Percentiles rank a stretch among this genome's conserved stretches.
Evolutionary conservation across 2,888 invertebrate species (phyloP).

Genomic region (Mesochorus sp.): DNA sequence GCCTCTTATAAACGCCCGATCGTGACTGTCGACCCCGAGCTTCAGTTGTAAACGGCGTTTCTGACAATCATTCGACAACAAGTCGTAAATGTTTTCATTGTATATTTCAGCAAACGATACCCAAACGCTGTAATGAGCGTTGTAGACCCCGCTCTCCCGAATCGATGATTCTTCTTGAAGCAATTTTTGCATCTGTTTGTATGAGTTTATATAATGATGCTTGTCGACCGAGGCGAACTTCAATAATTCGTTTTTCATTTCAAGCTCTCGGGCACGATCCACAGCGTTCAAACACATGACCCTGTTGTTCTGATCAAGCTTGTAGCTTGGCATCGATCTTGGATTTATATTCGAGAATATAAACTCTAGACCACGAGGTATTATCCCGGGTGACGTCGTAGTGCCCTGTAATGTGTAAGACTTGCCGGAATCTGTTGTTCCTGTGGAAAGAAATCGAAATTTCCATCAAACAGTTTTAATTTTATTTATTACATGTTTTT

Average conservation of each 20-base stretch:
- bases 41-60: slow-evolving; percentile 74
- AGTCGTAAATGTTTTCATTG: slow-evolving; percentile 94
- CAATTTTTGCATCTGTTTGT: slow-evolving; percentile 77
- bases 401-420: slow-evolving; percentile 92
- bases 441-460: slow-evolving; percentile 62
- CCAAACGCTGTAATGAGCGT: slow-evolving; percentile 85
- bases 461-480: no score
- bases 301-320: slow-evolving; percentile 74
- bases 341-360: slow-evolving; percentile 81
- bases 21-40: slow-evolving; percentile 73
- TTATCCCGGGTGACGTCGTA: slow-evolving; percentile 86
- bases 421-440: slow-evolving; percentile 96
- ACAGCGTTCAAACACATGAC: slow-evolving; percentile 68
- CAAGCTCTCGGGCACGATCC: slow-evolving; percentile 72
- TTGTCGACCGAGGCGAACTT: slow-evolving; percentile 74
- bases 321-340: slow-evolving; percentile 70
- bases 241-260: slow-evolving; percentile 74
- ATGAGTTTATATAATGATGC: slow-evolving; percentile 72
- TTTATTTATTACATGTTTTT: no score
- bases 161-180: slow-evolving; percentile 74
- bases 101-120: slow-evolving; percentile 96
- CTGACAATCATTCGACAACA: slow-evolving; percentile 84
- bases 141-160: slow-evolving; percentile 65
- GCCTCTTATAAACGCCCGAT: slow-evolving; percentile 77
- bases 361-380: slow-evolving; percentile 86